Conservation (phyloP, 1,140 invertebrate genomes). For the Dinothrombium tinctorium region DNA sequence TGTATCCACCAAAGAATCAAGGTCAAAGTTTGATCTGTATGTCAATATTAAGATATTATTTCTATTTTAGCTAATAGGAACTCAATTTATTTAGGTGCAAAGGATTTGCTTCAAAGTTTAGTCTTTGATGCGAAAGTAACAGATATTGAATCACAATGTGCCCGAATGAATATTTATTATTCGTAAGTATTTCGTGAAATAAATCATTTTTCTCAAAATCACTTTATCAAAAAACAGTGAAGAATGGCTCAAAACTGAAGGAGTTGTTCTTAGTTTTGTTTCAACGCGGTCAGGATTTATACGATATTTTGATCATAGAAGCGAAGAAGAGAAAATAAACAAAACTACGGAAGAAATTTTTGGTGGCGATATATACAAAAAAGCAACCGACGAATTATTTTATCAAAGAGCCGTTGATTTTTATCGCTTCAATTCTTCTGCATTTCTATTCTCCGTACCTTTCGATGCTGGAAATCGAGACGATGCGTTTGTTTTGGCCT, state of each 20-base stretch:
- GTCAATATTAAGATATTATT: too few relatives aligned
- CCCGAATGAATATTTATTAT: too few relatives aligned
- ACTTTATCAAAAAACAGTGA: too few relatives aligned
- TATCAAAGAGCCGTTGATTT: conserved; percentile 79
- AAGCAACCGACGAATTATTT: conserved; percentile 61
- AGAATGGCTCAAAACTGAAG: conserved; percentile 49
- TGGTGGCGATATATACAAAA: not conserved
- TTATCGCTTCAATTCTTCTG: conserved; percentile 41
- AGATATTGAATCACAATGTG: conserved; percentile 8
- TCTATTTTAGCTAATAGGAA: too few relatives aligned
- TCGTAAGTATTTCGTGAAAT: too few relatives aligned
- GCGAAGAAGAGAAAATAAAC: conserved; percentile 11
- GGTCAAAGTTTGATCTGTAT: too few relatives aligned
- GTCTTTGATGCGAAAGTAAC: conserved; percentile 40
- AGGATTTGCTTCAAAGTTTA: conserved; percentile 49
- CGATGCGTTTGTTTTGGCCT: conserved; percentile 55
- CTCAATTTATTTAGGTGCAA: conserved; percentile 57
- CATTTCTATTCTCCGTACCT: conserved; percentile 75
- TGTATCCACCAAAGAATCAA: too few relatives aligned
- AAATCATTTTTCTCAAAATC: too few relatives aligned
- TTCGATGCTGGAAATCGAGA: conserved; percentile 27
- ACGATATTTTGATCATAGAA: conserved; percentile 39
- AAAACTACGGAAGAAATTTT: not conserved
- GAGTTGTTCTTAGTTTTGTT: conserved; percentile 53
- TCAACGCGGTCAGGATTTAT: conserved; percentile 65